Conservation (phyloP, 37 sponge, comb jelly and placozoan genomes). For the Lycopodina hypogea region DNA sequence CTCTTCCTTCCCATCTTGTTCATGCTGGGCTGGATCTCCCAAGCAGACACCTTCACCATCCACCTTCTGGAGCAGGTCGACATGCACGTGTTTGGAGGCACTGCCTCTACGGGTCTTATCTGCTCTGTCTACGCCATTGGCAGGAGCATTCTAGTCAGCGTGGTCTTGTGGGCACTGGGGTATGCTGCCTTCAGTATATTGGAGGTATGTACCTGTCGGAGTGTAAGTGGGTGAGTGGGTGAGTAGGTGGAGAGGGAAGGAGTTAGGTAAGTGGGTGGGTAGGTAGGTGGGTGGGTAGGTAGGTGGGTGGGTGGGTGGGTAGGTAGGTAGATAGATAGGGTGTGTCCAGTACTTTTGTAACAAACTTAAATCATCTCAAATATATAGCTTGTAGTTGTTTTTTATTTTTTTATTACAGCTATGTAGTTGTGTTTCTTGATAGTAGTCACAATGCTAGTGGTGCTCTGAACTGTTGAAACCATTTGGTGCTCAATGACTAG, state of each 20-base stretch:
- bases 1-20: constrained; percentile 78
- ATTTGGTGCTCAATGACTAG: too few relatives aligned
- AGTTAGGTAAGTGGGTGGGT: too few relatives aligned
- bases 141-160: constrained; percentile 28
- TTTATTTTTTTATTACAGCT: not conserved
- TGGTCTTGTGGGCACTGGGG: constrained; percentile 45
- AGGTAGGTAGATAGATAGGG: too few relatives aligned
- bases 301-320: too few relatives aligned
- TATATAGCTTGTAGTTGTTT: not conserved
- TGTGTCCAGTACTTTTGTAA: not conserved
- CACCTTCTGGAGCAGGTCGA: constrained; percentile 85
- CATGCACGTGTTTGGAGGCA: constrained; percentile 90
- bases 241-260: too few relatives aligned
- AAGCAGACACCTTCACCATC: constrained; percentile 86
- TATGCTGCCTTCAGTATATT: constrained; percentile 46
- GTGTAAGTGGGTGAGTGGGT: not conserved
- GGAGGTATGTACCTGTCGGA: not conserved
- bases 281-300: too few relatives aligned
- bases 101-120: constrained; percentile 70
- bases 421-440: too few relatives aligned
- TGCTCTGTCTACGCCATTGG: constrained; percentile 42
- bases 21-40: constrained; percentile 78
- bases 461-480: too few relatives aligned
- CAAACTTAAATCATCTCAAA: not conserved
- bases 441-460: too few relatives aligned